These are phyloP conservation scores for Matsumyia berberina DNA, from an alignment of 2,888 invertebrate genomes.

Conservation along the genomic window DNA sequence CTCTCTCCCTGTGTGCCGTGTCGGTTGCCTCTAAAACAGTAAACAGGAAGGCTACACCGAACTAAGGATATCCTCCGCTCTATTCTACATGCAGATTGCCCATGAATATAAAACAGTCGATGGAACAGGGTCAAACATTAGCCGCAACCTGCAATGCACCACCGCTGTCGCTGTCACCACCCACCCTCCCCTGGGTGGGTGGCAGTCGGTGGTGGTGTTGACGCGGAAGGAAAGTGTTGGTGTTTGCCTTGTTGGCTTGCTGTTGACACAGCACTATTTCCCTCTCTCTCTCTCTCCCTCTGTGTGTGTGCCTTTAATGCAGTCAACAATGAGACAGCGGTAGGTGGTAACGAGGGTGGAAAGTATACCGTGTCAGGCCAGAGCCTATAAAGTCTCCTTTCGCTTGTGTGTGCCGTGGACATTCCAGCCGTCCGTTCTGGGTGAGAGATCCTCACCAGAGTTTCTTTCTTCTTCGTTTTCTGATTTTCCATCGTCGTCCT, in stretches of 20 bases:
- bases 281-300: background rate
- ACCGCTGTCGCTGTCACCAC: conserved; percentile 75
- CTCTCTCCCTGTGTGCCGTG: conserved; percentile 40
- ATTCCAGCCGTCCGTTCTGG: conserved; percentile 47
- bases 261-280: conserved; percentile 19
- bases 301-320: conserved; percentile 56
- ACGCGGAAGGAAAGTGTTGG: conserved; percentile 70
- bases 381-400: conserved; percentile 66
- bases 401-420: conserved; percentile 36
- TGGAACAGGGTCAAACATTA: conserved; percentile 84
- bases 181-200: conserved; percentile 34
- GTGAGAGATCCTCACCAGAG: conserved; percentile 29
- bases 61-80: conserved; percentile 75
- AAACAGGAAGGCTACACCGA: conserved; percentile 74
- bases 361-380: conserved; percentile 35
- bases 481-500: conserved; percentile 40
- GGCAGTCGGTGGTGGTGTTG: conserved; percentile 55
- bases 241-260: conserved; percentile 60
- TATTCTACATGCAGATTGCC: conserved; percentile 76
- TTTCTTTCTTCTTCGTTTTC: conserved; percentile 12
- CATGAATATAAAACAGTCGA: conserved; percentile 78
- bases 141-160: conserved; percentile 84
- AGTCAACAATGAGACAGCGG: conserved; percentile 66
- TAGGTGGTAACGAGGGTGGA: conserved; percentile 63
- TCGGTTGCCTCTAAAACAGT: conserved; percentile 70